A percentile compares a stretch with the other conserved stretches of the same genome.
These are phyloP conservation scores for Zygogramma bicolorata DNA, from an alignment of 2,888 invertebrate genomes.

Conservation along the genomic window DNA sequence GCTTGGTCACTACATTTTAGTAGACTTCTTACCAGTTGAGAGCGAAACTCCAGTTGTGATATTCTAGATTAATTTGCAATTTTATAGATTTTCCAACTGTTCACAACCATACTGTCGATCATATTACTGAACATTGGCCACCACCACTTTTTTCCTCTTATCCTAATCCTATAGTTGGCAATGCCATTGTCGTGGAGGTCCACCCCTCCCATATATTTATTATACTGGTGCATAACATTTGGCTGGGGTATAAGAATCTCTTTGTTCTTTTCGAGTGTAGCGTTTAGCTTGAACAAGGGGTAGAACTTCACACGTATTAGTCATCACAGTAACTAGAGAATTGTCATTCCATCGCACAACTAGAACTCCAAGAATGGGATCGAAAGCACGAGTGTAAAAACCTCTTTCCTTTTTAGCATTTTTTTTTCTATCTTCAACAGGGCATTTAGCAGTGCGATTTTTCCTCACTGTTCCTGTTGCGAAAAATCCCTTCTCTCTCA, in stretches of 20 bases:
- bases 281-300: too few relatives aligned
- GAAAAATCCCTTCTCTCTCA: too few relatives aligned
- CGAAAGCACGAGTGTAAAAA: too few relatives aligned
- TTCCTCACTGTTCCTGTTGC: slow-evolving; percentile 27
- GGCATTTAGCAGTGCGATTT: slow-evolving; percentile 28
- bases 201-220: slow-evolving; percentile 32
- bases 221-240: slow-evolving; percentile 25
- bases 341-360: too few relatives aligned
- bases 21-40: slow-evolving; percentile 1
- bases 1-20: slow-evolving; percentile 11
- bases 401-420: too few relatives aligned
- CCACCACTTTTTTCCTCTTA: too few relatives aligned
- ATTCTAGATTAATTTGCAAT: slow-evolving; percentile 1
- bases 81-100: neutral
- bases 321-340: too few relatives aligned
- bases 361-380: too few relatives aligned
- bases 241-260: slow-evolving; percentile 19
- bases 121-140: slow-evolving; percentile 6
- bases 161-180: too few relatives aligned
- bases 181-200: too few relatives aligned
- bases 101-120: neutral
- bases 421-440: slow-evolving; percentile 20
- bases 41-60: slow-evolving; percentile 20
- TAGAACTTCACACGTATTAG: too few relatives aligned
- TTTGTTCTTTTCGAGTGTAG: too few relatives aligned